phyloP scores from a whole-genome alignment of 2,797 vertebrate genomes.

The Miichthys miiuy region DNA sequence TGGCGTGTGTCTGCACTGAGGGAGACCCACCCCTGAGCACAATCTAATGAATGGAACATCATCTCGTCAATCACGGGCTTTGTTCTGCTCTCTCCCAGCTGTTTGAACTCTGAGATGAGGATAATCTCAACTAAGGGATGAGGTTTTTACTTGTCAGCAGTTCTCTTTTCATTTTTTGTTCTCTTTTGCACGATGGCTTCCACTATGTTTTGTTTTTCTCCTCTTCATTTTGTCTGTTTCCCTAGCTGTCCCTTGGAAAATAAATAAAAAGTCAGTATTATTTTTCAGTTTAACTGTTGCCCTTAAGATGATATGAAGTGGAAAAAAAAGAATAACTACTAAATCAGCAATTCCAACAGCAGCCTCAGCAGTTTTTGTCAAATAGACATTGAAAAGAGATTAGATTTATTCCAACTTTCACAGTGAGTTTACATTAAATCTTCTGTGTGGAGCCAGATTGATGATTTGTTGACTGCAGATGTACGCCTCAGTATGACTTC shows the following conservation, averaged over 20 bases:
- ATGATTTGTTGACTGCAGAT: slow-evolving; percentile 28
- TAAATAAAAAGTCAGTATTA: slow-evolving; percentile 16
- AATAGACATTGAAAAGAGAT: slow-evolving; percentile 30
- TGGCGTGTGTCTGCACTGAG: slow-evolving; percentile 64
- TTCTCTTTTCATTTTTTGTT: slow-evolving; percentile 43
- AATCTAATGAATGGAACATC: slow-evolving; percentile 82
- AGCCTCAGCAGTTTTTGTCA: slow-evolving; percentile 43
- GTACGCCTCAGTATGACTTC: slow-evolving; percentile 2
- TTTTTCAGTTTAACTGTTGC: slow-evolving; percentile 44
- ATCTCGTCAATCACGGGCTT: slow-evolving; percentile 79
- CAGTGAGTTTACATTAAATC: slow-evolving; percentile 10
- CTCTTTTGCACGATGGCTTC: slow-evolving; percentile 35
- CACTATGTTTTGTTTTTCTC: slow-evolving; percentile 48
- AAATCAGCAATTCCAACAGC: slow-evolving; percentile 55
- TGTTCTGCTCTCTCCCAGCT: slow-evolving; percentile 70
- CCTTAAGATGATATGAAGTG: slow-evolving; percentile 31
- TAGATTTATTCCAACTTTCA: slow-evolving; percentile 28
- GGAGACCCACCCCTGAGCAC: slow-evolving; percentile 72
- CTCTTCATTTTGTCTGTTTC: slow-evolving; percentile 45
- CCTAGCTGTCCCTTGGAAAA: slow-evolving; percentile 16
- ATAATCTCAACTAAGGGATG: slow-evolving; percentile 59
- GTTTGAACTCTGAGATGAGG: slow-evolving; percentile 71
- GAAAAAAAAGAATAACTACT: slow-evolving; percentile 26
- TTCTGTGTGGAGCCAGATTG: slow-evolving; percentile 1
- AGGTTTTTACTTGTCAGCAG: slow-evolving; percentile 69